Conservation (phyloP, 1,140 invertebrate genomes). For the Cotesia typhae region DNA sequence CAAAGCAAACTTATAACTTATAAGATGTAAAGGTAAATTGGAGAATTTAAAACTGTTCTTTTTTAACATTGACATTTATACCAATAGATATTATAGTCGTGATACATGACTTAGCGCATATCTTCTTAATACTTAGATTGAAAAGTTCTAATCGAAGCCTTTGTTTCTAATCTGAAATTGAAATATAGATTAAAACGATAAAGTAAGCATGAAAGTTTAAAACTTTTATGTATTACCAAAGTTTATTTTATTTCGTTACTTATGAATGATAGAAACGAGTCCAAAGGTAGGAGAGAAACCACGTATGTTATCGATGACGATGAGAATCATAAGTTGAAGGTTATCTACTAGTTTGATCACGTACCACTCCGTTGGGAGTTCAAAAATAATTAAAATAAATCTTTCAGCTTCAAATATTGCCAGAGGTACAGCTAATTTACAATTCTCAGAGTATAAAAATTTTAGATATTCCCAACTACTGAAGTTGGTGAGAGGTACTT, state of each 20-base stretch:
- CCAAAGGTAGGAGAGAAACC: conserved; percentile 54
- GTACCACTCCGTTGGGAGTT: conserved; percentile 52
- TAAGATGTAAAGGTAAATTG: conserved; percentile 53
- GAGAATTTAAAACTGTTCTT: conserved; percentile 50
- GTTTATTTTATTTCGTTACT: conserved; percentile 38
- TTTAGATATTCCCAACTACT: too few species aligned
- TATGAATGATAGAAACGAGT: conserved; percentile 49
- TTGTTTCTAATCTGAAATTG: too few species aligned
- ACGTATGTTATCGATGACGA: conserved; percentile 47
- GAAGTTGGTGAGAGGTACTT: too few species aligned
- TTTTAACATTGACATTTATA: conserved; percentile 46
- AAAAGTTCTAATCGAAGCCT: too few species aligned
- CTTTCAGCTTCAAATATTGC: conserved; percentile 55
- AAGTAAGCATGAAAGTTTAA: too few species aligned
- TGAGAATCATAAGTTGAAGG: conserved; percentile 48
- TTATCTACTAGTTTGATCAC: conserved; percentile 54
- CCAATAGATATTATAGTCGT: conserved; percentile 51
- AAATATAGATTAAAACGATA: too few species aligned
- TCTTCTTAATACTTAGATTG: too few species aligned
- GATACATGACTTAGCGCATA: conserved; percentile 50
- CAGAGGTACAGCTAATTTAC: conserved; percentile 34
- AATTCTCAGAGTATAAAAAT: too few species aligned
- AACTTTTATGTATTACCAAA: too few species aligned
- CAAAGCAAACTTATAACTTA: conserved; percentile 47
- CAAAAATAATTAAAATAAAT: conserved; percentile 52